Conservation (phyloP, 2,113 vertebrate species). For the Urocolius indicus region DNA sequence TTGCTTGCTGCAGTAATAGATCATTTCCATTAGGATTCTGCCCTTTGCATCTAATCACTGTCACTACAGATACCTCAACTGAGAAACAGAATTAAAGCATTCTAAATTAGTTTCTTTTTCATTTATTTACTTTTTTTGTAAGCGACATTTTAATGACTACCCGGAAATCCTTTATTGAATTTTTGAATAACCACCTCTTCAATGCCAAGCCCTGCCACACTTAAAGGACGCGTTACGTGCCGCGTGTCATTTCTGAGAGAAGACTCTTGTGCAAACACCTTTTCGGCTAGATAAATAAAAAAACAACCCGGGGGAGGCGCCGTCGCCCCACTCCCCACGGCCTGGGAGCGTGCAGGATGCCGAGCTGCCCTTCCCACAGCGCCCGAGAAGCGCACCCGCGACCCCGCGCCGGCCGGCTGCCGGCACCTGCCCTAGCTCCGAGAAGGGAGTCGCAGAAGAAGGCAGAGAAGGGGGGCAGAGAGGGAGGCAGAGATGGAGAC, state of each 20-base stretch:
- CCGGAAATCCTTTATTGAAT: neutral
- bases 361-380: neutral
- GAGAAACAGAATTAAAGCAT: neutral
- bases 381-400: neutral
- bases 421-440: neutral
- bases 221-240: neutral
- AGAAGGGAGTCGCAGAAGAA: neutral
- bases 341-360: neutral
- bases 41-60: neutral
- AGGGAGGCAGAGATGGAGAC: neutral
- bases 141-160: neutral
- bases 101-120: neutral
- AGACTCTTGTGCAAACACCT: neutral
- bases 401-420: neutral
- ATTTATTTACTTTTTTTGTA: neutral
- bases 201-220: neutral
- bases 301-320: neutral
- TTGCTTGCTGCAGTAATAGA: conserved; percentile 20
- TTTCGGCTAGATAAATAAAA: neutral
- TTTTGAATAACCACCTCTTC: neutral
- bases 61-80: neutral
- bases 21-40: conserved; percentile 27
- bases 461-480: neutral
- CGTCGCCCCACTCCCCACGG: neutral
- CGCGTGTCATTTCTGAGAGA: neutral